Percentiles rank a stretch among this genome's conserved stretches.
These are phyloP conservation scores for Burhinus bistriatus DNA, from an alignment of 2,113 vertebrate genomes.

Conservation along the genomic window DNA sequence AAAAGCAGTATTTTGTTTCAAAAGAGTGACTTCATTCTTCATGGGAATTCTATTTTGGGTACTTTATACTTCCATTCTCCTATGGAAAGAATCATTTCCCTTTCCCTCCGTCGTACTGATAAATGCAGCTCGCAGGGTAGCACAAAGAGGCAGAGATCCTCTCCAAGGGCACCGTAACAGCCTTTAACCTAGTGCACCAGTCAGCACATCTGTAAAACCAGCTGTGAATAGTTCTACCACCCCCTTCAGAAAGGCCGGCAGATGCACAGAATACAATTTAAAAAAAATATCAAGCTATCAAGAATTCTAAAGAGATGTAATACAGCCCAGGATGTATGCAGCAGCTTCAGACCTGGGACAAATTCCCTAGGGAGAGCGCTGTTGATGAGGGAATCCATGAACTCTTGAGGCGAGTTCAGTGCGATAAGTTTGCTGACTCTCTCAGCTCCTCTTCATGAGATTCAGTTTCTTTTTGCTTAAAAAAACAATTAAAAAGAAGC, in stretches of 20 bases:
- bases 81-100: neutral
- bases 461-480: neutral
- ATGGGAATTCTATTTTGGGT: neutral
- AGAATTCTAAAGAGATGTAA: neutral
- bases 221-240: neutral
- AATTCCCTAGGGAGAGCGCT: neutral
- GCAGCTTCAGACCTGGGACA: neutral
- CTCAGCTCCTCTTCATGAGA: neutral
- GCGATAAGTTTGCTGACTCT: neutral
- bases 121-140: neutral
- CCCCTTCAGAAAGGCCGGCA: neutral
- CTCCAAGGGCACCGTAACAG: neutral
- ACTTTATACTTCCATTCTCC: neutral
- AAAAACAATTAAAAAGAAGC: neutral
- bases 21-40: neutral
- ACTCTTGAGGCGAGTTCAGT: neutral
- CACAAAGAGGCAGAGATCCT: neutral
- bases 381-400: neutral
- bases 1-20: neutral
- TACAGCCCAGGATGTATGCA: neutral
- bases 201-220: neutral
- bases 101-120: neutral
- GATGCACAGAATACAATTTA: neutral
- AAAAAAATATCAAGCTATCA: neutral
- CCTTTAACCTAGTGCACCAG: neutral